Evolutionary conservation across 2,797 vertebrate genomes (phyloP).

Genomic region (Corythornis leucogaster): DNA sequence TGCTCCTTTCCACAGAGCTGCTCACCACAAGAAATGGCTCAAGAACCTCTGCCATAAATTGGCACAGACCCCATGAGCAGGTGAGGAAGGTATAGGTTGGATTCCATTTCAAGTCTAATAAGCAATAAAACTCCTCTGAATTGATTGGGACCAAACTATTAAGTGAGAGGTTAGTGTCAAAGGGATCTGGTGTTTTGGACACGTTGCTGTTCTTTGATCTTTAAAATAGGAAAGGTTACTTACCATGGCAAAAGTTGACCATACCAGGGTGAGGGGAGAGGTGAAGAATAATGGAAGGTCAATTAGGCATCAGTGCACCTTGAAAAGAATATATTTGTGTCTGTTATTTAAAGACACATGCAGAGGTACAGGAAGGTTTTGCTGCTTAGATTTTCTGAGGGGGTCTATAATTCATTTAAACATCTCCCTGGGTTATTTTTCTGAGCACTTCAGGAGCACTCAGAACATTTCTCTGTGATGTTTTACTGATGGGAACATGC

Average conservation of each 20-base stretch:
- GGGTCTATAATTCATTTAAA: slow-evolving; percentile 10
- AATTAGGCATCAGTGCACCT: not conserved
- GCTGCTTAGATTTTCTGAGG: not conserved
- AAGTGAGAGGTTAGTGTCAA: not conserved
- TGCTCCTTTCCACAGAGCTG: not conserved
- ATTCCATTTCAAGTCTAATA: not conserved
- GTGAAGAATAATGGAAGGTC: not conserved
- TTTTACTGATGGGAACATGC: not conserved
- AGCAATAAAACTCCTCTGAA: not conserved
- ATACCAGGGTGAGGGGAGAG: not conserved
- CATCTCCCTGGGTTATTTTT: not conserved
- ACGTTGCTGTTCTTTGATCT: not conserved
- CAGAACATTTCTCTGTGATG: not conserved
- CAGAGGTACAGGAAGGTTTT: not conserved
- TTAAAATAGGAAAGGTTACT: not conserved
- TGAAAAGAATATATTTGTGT: not conserved
- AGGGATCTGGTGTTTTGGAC: not conserved
- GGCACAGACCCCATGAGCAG: not conserved
- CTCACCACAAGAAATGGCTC: not conserved
- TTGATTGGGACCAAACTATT: not conserved
- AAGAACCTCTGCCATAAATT: not conserved
- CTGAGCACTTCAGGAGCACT: slow-evolving; percentile 3
- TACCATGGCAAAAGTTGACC: not conserved
- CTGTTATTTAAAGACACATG: not conserved
- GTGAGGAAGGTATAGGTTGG: not conserved